phyloP scores from a whole-genome alignment of 2,888 invertebrate species.

The Sympetrum striolatum region DNA sequence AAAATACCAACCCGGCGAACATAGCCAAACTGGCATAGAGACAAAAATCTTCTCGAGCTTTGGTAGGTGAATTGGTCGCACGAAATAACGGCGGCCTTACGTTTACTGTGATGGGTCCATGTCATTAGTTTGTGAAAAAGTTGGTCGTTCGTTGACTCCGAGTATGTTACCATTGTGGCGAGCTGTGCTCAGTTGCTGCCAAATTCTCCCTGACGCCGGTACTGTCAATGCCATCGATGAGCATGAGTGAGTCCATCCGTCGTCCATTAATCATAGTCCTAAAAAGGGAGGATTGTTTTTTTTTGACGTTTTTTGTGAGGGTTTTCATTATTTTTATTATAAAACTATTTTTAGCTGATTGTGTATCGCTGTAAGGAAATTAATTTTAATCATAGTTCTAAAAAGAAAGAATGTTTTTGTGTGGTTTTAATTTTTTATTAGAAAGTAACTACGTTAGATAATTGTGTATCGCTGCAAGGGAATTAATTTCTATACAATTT shows the following conservation, averaged over 20 bases:
- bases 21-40: constrained; percentile 20
- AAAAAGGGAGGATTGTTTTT: no score
- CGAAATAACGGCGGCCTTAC: constrained; percentile 6
- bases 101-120: not conserved
- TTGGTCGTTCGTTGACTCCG: not conserved
- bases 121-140: not conserved
- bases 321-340: no score
- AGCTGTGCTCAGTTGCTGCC: constrained; percentile 13
- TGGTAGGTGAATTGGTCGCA: constrained; percentile 13
- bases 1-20: constrained; percentile 38
- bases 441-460: no score
- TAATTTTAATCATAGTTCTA: no score
- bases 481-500: not conserved
- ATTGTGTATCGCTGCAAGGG: not conserved
- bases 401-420: no score
- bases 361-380: not conserved
- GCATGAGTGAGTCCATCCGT: not conserved
- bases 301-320: no score
- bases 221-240: constrained; percentile 9
- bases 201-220: not conserved
- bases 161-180: constrained; percentile 22
- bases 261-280: not conserved
- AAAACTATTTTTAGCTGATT: not conserved
- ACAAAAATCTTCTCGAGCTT: constrained; percentile 10
- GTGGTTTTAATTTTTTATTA: no score